Evolutionary conservation across 1,140 invertebrate species (phyloP).

Genomic region (Panulirus ornatus): DNA sequence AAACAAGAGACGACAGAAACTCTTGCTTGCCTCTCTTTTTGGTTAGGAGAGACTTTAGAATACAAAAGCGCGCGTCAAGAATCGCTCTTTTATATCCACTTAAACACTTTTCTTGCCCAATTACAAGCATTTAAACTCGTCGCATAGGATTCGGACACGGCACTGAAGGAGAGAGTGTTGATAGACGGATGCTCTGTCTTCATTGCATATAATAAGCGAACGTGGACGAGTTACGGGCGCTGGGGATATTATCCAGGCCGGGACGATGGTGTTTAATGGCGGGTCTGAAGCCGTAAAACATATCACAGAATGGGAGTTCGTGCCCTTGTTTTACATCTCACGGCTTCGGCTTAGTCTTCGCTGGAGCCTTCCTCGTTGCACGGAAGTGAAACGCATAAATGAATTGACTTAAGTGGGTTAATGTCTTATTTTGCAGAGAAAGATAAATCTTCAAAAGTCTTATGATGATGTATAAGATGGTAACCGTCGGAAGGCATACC

Average conservation of each 20-base stretch:
- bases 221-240: conserved; percentile 59
- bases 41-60: background rate
- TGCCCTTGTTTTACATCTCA: conserved; percentile 56
- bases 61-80: conserved; percentile 49
- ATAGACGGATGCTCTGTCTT: conserved; percentile 73
- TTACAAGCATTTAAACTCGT: conserved; percentile 66
- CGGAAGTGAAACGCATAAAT: background rate
- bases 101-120: conserved; percentile 68
- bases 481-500: background rate
- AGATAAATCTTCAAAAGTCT: background rate
- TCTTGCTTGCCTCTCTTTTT: background rate
- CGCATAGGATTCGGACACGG: conserved; percentile 64
- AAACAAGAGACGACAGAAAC: conserved; percentile 4
- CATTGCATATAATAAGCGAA: conserved; percentile 73
- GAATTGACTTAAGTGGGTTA: background rate
- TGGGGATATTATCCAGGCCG: conserved; percentile 53
- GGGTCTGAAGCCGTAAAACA: conserved; percentile 68
- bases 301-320: conserved; percentile 71
- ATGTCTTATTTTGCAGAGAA: background rate
- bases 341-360: conserved; percentile 57
- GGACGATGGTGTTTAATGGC: conserved; percentile 70
- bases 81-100: conserved; percentile 47
- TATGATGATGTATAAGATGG: too few species aligned
- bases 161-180: conserved; percentile 69
- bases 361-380: background rate